Evolutionary conservation across 2,888 invertebrate genomes (phyloP).

Genomic region (Dryocosmus kuriphilus): DNA sequence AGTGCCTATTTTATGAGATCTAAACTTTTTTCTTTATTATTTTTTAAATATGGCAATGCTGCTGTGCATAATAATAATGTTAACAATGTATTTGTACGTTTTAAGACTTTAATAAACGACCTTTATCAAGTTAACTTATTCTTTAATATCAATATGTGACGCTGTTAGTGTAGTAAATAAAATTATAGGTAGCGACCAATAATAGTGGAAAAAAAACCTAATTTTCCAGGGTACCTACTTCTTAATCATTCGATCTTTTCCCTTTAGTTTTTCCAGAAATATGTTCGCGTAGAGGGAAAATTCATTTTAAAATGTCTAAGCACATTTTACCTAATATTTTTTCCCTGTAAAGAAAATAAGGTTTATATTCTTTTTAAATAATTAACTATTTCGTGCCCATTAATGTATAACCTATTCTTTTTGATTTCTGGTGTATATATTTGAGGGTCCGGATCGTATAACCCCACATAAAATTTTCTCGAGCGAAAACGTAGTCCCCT

Average conservation of each 20-base stretch:
- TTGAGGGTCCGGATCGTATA: too few relatives aligned
- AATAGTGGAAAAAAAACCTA: slow-evolving; percentile 1
- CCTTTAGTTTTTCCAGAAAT: background rate
- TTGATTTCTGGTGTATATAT: too few relatives aligned
- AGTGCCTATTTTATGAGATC: background rate
- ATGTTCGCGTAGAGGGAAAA: background rate
- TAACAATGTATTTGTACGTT: slow-evolving; percentile 71
- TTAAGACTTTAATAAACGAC: slow-evolving; percentile 70
- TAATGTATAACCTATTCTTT: background rate
- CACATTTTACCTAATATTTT: background rate
- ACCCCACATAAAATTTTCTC: too few relatives aligned
- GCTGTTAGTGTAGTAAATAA: slow-evolving; percentile 54
- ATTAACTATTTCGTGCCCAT: background rate
- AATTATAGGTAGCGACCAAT: slow-evolving; percentile 42
- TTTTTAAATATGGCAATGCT: slow-evolving; percentile 30
- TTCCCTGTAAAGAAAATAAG: background rate
- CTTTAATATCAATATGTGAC: slow-evolving; percentile 62
- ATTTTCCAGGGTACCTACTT: background rate
- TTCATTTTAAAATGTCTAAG: background rate
- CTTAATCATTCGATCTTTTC: background rate
- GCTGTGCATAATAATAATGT: slow-evolving; percentile 41
- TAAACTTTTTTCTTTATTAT: background rate
- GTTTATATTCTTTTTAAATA: background rate
- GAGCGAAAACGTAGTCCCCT: too few relatives aligned
- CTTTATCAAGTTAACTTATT: slow-evolving; percentile 60